Conservation (phyloP, 2,888 invertebrate species). For the Alviniconcha strummeri region DNA sequence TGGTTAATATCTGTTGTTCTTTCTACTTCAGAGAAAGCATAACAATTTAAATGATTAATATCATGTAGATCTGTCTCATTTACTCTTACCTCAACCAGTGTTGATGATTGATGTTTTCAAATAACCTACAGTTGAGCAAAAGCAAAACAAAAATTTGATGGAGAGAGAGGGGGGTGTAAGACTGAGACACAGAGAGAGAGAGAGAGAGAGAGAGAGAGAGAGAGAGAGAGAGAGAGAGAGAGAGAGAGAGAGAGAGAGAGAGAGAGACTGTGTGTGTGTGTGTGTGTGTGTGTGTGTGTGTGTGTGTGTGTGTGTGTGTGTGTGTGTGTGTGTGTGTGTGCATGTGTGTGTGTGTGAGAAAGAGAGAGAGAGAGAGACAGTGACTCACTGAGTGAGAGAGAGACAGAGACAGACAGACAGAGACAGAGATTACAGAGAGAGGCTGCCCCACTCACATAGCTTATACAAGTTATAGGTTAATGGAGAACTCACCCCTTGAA, state of each 20-base stretch:
- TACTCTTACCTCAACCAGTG: too few relatives aligned
- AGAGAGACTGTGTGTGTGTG: neutral
- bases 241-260: neutral
- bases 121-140: too few relatives aligned
- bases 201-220: constrained; percentile 16
- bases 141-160: too few relatives aligned
- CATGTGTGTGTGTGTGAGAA: neutral
- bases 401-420: too few relatives aligned
- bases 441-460: too few relatives aligned
- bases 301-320: neutral
- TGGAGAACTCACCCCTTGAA: constrained; percentile 55
- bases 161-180: neutral
- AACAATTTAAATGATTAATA: too few relatives aligned
- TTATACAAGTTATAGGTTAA: too few relatives aligned
- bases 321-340: neutral
- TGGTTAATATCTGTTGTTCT: too few relatives aligned
- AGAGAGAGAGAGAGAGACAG: constrained; percentile 1
- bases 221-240: neutral
- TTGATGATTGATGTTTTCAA: too few relatives aligned
- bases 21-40: too few relatives aligned
- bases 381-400: too few relatives aligned
- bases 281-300: neutral
- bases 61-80: too few relatives aligned
- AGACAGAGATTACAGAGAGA: neutral
- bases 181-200: neutral